phyloP scores from a whole-genome alignment of 2,888 invertebrate genomes.

The Rutpela maculata region DNA sequence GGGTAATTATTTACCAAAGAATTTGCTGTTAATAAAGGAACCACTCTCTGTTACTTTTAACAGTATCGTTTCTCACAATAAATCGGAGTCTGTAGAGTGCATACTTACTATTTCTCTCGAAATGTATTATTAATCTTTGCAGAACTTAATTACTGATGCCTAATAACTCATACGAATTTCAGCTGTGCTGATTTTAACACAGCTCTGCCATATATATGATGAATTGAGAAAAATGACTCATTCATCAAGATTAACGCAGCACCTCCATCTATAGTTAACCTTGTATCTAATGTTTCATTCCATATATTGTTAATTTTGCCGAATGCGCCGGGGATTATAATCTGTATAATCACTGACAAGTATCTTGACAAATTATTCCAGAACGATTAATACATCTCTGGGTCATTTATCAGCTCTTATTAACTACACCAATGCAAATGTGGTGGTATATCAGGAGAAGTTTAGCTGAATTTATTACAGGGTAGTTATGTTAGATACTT shows the following conservation, averaged over 20 bases:
- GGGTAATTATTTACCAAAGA: neutral
- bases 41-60: no score
- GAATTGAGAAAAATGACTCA: conserved; percentile 20
- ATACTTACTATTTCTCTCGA: neutral
- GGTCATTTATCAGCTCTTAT: neutral
- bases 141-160: conserved; percentile 1
- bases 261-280: conserved; percentile 14
- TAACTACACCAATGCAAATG: neutral
- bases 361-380: neutral
- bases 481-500: no score
- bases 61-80: no score
- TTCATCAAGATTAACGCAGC: conserved; percentile 24
- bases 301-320: neutral
- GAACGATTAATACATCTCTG: neutral
- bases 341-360: neutral
- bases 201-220: conserved; percentile 13
- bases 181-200: conserved; percentile 2
- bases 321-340: neutral
- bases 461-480: no score
- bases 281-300: neutral
- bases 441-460: no score
- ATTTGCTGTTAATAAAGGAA: neutral
- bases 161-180: conserved; percentile 22
- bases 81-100: neutral
- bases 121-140: neutral